Conservation (phyloP, 2,113 vertebrate genomes). For the Stegostoma tigrinum region DNA sequence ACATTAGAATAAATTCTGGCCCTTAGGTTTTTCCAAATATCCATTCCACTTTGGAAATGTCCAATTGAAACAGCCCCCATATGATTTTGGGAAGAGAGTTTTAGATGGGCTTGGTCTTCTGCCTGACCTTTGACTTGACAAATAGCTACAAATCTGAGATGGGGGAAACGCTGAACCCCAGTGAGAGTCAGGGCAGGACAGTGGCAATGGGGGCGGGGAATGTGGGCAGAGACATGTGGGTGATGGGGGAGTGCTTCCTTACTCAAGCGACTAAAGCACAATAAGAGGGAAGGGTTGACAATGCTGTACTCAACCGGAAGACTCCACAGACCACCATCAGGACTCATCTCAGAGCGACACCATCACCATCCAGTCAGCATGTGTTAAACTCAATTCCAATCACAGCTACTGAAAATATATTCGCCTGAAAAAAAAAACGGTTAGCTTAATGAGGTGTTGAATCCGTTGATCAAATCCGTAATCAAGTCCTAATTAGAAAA, state of each 20-base stretch:
- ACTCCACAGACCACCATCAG: not conserved
- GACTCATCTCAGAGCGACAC: not conserved
- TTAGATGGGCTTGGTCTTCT: too few relatives aligned
- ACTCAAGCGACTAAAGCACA: not conserved
- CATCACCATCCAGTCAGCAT: not conserved
- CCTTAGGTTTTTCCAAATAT: too few relatives aligned
- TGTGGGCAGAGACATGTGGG: too few relatives aligned
- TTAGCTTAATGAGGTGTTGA: not conserved
- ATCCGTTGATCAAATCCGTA: not conserved
- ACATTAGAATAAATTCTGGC: too few relatives aligned
- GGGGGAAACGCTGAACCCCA: not conserved
- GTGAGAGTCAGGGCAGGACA: not conserved
- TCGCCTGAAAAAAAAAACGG: not conserved
- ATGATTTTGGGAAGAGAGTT: too few relatives aligned
- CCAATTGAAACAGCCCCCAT: too few relatives aligned
- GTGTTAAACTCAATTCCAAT: not conserved
- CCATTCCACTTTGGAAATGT: too few relatives aligned
- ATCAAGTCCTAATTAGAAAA: not conserved
- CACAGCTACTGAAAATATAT: not conserved
- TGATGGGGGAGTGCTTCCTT: not conserved
- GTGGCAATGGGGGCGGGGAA: too few relatives aligned
- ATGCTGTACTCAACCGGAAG: not conserved
- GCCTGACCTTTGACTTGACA: too few relatives aligned
- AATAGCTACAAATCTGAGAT: too few relatives aligned
- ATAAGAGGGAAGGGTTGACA: not conserved